Conservation (phyloP, 2,888 invertebrate genomes). For the Rhagonycha lutea region DNA sequence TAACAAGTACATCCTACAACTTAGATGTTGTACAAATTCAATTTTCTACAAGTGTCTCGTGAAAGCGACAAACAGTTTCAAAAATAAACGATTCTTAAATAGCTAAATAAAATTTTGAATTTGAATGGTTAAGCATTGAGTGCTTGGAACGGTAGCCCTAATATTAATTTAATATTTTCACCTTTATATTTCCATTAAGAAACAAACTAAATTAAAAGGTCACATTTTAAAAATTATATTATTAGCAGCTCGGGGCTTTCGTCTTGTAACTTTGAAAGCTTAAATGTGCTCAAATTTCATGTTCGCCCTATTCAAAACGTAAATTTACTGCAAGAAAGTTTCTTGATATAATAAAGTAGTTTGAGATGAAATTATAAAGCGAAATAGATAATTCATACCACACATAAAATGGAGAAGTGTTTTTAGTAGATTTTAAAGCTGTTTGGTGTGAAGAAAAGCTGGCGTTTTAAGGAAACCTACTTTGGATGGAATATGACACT, state of each 20-base stretch:
- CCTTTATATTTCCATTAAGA: not conserved
- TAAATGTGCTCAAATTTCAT: not conserved
- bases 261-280: not conserved
- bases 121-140: not conserved
- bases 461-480: conserved; percentile 5
- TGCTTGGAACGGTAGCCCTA: too few relatives aligned
- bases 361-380: not conserved
- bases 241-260: not conserved
- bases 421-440: not conserved
- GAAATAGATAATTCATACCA: not conserved
- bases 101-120: not conserved
- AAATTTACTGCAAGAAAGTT: not conserved
- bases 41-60: conserved; percentile 13
- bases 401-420: not conserved
- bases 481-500: conserved; percentile 24
- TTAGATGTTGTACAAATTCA: conserved; percentile 11
- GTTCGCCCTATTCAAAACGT: not conserved
- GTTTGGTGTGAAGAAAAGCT: conserved; percentile 1
- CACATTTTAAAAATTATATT: not conserved
- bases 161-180: not conserved
- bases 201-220: not conserved
- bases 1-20: conserved; percentile 6
- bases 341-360: not conserved
- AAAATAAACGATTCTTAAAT: not conserved
- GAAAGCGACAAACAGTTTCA: not conserved